Conservation (phyloP, 1,140 invertebrate genomes). For the Battus philenor region DNA sequence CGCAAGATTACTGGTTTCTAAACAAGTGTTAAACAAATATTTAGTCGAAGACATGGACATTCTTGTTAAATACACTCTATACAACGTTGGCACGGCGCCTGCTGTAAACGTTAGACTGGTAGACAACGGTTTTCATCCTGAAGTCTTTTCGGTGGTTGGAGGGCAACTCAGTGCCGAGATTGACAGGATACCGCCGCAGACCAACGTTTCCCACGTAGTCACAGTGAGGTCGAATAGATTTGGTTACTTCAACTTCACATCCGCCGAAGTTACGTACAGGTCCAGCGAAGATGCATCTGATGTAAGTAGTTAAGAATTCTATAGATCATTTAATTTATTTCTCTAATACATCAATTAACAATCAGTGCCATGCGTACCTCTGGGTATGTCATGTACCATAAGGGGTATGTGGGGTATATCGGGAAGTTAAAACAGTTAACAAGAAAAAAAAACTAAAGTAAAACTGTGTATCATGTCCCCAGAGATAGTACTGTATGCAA, state of each 20-base stretch:
- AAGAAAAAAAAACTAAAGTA: too few species aligned
- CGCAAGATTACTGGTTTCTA: constrained; percentile 87
- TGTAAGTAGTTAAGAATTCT: too few species aligned
- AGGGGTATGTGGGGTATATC: too few species aligned
- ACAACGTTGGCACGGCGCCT: constrained; percentile 90
- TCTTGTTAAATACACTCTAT: constrained; percentile 93
- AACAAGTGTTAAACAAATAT: constrained; percentile 97
- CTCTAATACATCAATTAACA: too few species aligned
- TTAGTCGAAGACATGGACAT: constrained; percentile 99
- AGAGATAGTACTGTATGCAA: too few species aligned
- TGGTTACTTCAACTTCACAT: constrained; percentile 98
- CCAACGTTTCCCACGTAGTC: constrained; percentile 96
- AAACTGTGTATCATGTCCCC: too few species aligned
- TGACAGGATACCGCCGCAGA: constrained; percentile 92
- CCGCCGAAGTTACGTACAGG: constrained; percentile 94
- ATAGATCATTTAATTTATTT: too few species aligned
- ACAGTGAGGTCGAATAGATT: constrained; percentile 92
- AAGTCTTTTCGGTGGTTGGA: constrained; percentile 91
- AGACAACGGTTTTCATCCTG: constrained; percentile 92
- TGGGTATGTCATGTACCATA: too few species aligned
- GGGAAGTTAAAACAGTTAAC: too few species aligned
- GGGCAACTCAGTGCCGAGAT: constrained; percentile 90
- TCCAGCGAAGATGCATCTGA: constrained; percentile 85
- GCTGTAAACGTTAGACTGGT: constrained; percentile 92
- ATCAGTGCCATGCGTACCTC: too few species aligned